Conservation (phyloP, 2,113 vertebrate genomes). For the Strix uralensis region DNA sequence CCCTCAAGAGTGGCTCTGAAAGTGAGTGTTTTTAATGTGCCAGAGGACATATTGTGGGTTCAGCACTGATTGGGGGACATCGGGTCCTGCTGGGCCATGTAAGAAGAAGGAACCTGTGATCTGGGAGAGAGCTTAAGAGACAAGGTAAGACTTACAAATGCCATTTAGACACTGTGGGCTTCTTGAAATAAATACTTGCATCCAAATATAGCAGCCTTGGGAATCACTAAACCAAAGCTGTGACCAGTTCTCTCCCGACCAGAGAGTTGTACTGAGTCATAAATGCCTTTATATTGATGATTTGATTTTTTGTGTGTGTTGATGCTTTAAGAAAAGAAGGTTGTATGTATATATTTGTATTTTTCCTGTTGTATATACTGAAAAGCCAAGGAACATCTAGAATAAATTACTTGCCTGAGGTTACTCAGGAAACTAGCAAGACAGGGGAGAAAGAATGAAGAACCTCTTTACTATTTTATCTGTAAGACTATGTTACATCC, state of each 20-base stretch:
- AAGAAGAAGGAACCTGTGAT: neutral
- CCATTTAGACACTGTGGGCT: neutral
- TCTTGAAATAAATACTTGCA: neutral
- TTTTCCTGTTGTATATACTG: neutral
- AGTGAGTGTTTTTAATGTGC: neutral
- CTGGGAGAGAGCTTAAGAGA: neutral
- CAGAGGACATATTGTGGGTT: neutral
- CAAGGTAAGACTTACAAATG: neutral
- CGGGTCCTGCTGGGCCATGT: rapidly evolving
- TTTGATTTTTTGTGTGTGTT: neutral
- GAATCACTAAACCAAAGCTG: neutral
- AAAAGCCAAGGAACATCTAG: neutral
- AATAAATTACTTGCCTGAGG: neutral
- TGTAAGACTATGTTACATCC: neutral
- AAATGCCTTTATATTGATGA: neutral
- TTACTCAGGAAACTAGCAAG: neutral
- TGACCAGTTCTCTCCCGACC: neutral
- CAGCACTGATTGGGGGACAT: neutral
- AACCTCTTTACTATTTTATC: neutral
- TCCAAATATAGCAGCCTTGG: neutral
- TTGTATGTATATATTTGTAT: neutral
- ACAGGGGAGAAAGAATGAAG: neutral
- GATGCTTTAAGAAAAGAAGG: neutral
- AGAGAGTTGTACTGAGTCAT: neutral
- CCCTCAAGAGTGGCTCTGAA: neutral